A percentile compares a stretch with the other conserved stretches of the same genome.
These are phyloP conservation scores for Macrosoma leucophasiata DNA, from an alignment of 2,888 invertebrate species.

Conservation along the genomic window DNA sequence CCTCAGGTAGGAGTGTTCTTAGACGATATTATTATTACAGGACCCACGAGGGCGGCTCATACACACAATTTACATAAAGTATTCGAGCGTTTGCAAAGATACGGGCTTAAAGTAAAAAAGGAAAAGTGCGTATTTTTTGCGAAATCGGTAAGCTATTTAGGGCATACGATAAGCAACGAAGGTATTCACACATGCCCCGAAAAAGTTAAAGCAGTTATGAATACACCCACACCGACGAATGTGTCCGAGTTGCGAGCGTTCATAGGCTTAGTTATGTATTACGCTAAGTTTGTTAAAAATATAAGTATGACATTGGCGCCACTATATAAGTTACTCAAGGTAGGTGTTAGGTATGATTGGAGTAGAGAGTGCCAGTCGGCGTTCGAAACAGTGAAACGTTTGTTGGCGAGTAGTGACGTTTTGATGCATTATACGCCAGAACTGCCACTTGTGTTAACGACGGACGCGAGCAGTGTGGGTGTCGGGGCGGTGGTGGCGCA, in stretches of 20 bases:
- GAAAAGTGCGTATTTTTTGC: slow-evolving; percentile 21
- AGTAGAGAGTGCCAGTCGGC: slow-evolving; percentile 1
- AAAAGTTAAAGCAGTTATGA: slow-evolving; percentile 19
- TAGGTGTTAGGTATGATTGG: slow-evolving; percentile 12
- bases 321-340: slow-evolving; percentile 13
- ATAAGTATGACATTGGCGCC: slow-evolving; percentile 16
- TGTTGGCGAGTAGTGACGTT: slow-evolving; percentile 9
- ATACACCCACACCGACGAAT: slow-evolving; percentile 9
- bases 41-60: slow-evolving; percentile 10
- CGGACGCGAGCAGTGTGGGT: no score
- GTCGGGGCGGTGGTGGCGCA: slow-evolving; percentile 4
- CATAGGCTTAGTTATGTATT: slow-evolving; percentile 25
- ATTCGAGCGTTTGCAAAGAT: slow-evolving; percentile 14
- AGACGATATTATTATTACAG: slow-evolving; percentile 22
- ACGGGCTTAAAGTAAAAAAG: slow-evolving; percentile 15
- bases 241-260: slow-evolving; percentile 23
- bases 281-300: slow-evolving; percentile 21
- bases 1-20: slow-evolving; percentile 19
- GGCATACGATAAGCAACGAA: slow-evolving; percentile 12
- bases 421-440: background rate
- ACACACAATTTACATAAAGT: slow-evolving; percentile 18
- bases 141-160: slow-evolving; percentile 13
- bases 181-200: slow-evolving; percentile 24
- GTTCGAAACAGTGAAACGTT: slow-evolving; percentile 11
- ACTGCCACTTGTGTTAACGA: no score